A percentile compares a stretch with the other conserved stretches of the same genome.
Evolutionary conservation across 2,113 vertebrate genomes (phyloP).

Genomic region (Oreochromis spilurus): DNA sequence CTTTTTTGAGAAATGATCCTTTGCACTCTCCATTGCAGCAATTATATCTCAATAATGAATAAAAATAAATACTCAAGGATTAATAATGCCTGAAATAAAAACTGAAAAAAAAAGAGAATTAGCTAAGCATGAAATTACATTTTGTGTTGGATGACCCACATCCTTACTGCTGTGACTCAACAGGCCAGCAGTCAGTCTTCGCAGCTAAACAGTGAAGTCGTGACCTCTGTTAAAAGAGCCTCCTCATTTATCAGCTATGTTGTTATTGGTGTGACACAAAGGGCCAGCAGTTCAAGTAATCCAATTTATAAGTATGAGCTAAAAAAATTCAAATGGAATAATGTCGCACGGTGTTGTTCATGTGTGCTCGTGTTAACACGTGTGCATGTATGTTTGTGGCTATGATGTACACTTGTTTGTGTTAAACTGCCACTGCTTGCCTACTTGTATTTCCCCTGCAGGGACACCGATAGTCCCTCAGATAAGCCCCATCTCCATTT

Average conservation of each 20-base stretch:
- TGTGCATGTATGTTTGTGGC: not conserved
- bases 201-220: not conserved
- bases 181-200: not conserved
- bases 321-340: conserved; percentile 45
- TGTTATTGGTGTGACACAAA: conserved; percentile 48
- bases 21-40: not conserved
- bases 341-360: not conserved
- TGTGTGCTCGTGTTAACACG: not conserved
- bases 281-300: conserved; percentile 47
- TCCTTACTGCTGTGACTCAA: not conserved
- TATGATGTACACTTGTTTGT: conserved; percentile 12
- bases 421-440: conserved; percentile 45
- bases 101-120: not conserved
- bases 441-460: conserved; percentile 50
- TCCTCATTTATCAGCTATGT: conserved; percentile 43
- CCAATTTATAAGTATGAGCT: conserved; percentile 48
- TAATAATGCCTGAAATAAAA: not conserved
- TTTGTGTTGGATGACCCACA: not conserved
- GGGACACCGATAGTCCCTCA: conserved; percentile 61
- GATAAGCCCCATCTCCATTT: conserved; percentile 73
- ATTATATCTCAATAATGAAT: not conserved
- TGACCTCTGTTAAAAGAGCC: conserved; percentile 25
- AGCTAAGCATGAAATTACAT: not conserved
- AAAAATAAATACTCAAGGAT: not conserved
- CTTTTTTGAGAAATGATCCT: not conserved